A percentile compares a stretch with the other conserved stretches of the same genome.
phyloP scores from a whole-genome alignment of 1,140 invertebrate genomes.

The Sycophaga agraensis region DNA sequence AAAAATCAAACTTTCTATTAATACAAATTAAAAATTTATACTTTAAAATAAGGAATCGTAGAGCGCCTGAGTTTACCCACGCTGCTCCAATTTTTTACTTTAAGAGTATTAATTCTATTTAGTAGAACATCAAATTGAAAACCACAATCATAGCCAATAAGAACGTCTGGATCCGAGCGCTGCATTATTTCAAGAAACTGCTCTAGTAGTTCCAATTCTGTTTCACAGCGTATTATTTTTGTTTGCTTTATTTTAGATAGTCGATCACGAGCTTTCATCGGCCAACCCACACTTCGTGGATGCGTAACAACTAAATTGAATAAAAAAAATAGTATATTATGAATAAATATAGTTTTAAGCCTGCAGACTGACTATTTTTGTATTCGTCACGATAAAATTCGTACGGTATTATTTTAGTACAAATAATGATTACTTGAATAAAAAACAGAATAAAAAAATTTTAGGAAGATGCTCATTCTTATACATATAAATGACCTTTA shows the following conservation, averaged over 20 bases:
- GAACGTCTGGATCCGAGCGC: constrained; percentile 88
- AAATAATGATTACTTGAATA: too few species aligned
- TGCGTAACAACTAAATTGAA: constrained; percentile 71
- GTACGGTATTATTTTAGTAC: too few species aligned
- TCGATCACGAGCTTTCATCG: constrained; percentile 72
- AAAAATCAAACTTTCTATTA: not conserved
- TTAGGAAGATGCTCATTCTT: too few species aligned
- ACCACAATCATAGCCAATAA: constrained; percentile 89
- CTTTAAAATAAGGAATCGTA: constrained; percentile 40
- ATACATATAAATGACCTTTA: too few species aligned
- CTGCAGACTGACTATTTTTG: too few species aligned
- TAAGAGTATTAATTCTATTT: constrained; percentile 73
- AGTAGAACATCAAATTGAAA: constrained; percentile 87
- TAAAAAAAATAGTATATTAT: not conserved
- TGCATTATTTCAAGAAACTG: constrained; percentile 82
- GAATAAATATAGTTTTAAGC: not conserved
- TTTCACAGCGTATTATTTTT: constrained; percentile 79
- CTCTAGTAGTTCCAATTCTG: constrained; percentile 82
- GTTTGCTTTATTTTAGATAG: constrained; percentile 68
- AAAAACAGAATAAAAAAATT: too few species aligned
- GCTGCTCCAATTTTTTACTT: constrained; percentile 88
- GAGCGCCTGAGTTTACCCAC: constrained; percentile 81
- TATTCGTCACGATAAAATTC: too few species aligned
- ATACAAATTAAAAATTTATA: constrained; percentile 22
- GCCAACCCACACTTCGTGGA: constrained; percentile 77